Evolutionary conservation across 1,140 invertebrate species (phyloP).

Genomic region (Philotrypesis tridentata): DNA sequence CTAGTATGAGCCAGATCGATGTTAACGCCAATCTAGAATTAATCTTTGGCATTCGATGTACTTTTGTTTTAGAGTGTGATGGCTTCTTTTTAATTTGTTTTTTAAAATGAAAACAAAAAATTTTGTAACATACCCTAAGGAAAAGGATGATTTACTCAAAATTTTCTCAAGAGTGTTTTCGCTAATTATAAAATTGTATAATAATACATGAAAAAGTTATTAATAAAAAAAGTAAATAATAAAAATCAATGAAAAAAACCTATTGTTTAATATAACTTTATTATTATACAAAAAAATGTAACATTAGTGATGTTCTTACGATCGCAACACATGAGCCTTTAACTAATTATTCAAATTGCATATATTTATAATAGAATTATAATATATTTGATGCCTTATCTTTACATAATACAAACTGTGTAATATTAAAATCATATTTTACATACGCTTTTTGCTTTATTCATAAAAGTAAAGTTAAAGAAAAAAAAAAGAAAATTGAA

Average conservation of each 20-base stretch:
- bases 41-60: no score
- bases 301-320: constrained; percentile 36
- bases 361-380: constrained; percentile 31
- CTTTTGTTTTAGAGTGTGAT: no score
- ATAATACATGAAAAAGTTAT: no score
- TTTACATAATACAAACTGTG: constrained; percentile 26
- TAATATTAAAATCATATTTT: constrained; percentile 36
- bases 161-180: no score
- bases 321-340: constrained; percentile 34
- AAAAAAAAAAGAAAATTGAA: background rate
- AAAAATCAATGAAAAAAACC: background rate
- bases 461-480: background rate
- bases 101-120: no score
- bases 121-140: no score
- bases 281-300: constrained; percentile 39
- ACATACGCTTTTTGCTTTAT: constrained; percentile 9
- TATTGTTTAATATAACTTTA: constrained; percentile 43
- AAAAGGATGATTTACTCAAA: no score
- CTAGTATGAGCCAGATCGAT: no score
- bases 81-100: no score
- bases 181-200: no score
- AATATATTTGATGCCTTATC: constrained; percentile 23
- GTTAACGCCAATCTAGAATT: no score
- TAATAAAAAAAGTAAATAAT: background rate
- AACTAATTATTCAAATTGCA: constrained; percentile 40